phyloP scores from a whole-genome alignment of 2,888 invertebrate species.

The Villa cingulata region DNA sequence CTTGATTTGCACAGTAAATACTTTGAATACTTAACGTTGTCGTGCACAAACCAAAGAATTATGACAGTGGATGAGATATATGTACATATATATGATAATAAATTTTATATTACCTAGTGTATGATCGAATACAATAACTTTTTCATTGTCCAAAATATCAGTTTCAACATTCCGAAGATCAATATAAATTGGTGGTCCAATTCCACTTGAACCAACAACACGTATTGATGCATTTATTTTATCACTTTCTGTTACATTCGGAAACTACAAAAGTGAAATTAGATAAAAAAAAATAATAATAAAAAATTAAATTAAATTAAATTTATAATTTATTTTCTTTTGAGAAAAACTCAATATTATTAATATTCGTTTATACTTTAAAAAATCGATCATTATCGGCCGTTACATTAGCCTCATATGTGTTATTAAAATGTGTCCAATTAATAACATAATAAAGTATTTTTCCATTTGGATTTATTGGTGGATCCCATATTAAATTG shows the following conservation, averaged over 20 bases:
- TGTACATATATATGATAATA: not conserved
- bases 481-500: constrained; percentile 32
- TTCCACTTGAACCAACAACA: constrained; percentile 32
- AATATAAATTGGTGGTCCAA: constrained; percentile 32
- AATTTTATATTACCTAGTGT: constrained; percentile 17
- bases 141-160: constrained; percentile 17
- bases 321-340: not conserved
- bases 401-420: constrained; percentile 25
- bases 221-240: constrained; percentile 33
- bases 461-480: constrained; percentile 30
- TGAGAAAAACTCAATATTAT: too few relatives aligned
- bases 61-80: too few relatives aligned
- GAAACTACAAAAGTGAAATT: constrained; percentile 25
- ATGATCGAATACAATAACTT: constrained; percentile 19
- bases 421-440: constrained; percentile 31
- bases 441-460: constrained; percentile 30
- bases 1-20: too few relatives aligned
- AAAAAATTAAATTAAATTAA: not conserved
- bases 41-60: too few relatives aligned
- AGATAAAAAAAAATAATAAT: not conserved
- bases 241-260: constrained; percentile 30
- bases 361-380: constrained; percentile 6
- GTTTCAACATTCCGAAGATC: constrained; percentile 22
- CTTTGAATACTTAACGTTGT: too few relatives aligned
- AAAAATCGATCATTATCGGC: constrained; percentile 8